A percentile compares a stretch with the other conserved stretches of the same genome.
These are phyloP conservation scores for Temnothorax unifasciatus DNA, from an alignment of 2,888 invertebrate genomes.

Conservation along the genomic window DNA sequence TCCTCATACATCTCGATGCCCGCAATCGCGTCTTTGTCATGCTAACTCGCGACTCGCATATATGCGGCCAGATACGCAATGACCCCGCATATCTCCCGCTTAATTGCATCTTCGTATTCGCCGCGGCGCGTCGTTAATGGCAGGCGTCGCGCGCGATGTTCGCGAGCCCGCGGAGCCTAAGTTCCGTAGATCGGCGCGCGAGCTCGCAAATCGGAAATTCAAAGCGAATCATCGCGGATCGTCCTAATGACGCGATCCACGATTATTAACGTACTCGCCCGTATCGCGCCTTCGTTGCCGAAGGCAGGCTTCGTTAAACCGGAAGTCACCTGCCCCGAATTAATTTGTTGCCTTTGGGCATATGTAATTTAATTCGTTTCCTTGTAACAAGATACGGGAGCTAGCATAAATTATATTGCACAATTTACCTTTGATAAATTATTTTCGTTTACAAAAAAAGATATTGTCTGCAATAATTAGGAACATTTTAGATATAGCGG, in stretches of 20 bases:
- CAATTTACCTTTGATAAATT: conserved; percentile 7
- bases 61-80: conserved; percentile 83
- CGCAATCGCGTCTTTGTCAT: conserved; percentile 81
- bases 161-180: background rate
- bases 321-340: conserved; percentile 27
- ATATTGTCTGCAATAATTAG: background rate
- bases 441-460: background rate
- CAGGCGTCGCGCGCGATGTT: conserved; percentile 40
- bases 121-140: conserved; percentile 54
- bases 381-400: background rate
- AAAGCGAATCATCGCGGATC: conserved; percentile 61
- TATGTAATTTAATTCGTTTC: conserved; percentile 27
- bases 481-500: background rate
- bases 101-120: conserved; percentile 86
- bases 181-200: conserved; percentile 31
- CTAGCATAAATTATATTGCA: background rate
- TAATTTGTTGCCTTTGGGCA: conserved; percentile 29
- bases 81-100: conserved; percentile 84
- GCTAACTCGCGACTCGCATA: conserved; percentile 82
- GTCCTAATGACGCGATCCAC: conserved; percentile 39
- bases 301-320: conserved; percentile 10
- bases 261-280: conserved; percentile 15
- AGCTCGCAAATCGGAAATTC: conserved; percentile 75
- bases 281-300: conserved; percentile 10
- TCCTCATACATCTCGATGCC: conserved; percentile 69